A percentile compares a stretch with the other conserved stretches of the same genome.
These are phyloP conservation scores for Malurus alboscapulatus DNA, from an alignment of 2,113 vertebrate species.

Conservation along the genomic window DNA sequence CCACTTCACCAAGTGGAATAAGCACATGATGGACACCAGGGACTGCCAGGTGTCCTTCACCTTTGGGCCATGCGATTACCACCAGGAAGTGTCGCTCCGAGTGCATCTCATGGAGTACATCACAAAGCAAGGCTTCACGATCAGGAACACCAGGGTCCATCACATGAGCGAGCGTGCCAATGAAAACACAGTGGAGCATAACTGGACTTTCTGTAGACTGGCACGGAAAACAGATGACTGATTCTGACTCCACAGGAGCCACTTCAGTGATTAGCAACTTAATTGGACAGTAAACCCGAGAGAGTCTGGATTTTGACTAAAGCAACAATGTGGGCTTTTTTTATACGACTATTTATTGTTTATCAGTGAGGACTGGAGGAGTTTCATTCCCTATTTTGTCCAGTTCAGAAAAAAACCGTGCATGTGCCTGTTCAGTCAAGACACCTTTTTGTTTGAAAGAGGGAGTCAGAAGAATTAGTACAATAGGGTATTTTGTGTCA, in stretches of 20 bases:
- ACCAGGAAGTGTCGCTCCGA: conserved; percentile 94
- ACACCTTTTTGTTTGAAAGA: conserved; percentile 74
- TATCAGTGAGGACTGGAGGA: conserved; percentile 66
- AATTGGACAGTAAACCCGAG: background rate
- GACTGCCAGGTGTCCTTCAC: conserved; percentile 99
- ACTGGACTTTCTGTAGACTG: conserved; percentile 97
- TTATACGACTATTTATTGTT: conserved; percentile 80
- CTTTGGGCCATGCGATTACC: conserved; percentile 97
- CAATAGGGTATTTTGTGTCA: conserved; percentile 51
- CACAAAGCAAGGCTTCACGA: conserved; percentile 95
- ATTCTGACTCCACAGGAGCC: conserved; percentile 40
- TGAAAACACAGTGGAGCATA: conserved; percentile 98
- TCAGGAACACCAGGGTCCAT: conserved; percentile 94
- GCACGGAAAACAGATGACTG: conserved; percentile 96
- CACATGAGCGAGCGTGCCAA: conserved; percentile 99
- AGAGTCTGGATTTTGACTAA: conserved; percentile 51
- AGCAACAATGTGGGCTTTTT: conserved; percentile 48
- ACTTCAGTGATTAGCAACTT: conserved; percentile 4
- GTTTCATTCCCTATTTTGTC: conserved; percentile 59
- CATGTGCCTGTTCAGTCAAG: conserved; percentile 78
- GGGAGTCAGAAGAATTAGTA: conserved; percentile 65
- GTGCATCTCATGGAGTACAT: conserved; percentile 99
- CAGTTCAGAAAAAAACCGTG: conserved; percentile 58
- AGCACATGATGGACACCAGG: conserved; percentile 99
- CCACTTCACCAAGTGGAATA: conserved; percentile 98